Percentiles rank a stretch among this genome's conserved stretches.
These are phyloP conservation scores for Meloidogyne chitwoodi DNA, from an alignment of 1,140 invertebrate genomes.

Conservation along the genomic window DNA sequence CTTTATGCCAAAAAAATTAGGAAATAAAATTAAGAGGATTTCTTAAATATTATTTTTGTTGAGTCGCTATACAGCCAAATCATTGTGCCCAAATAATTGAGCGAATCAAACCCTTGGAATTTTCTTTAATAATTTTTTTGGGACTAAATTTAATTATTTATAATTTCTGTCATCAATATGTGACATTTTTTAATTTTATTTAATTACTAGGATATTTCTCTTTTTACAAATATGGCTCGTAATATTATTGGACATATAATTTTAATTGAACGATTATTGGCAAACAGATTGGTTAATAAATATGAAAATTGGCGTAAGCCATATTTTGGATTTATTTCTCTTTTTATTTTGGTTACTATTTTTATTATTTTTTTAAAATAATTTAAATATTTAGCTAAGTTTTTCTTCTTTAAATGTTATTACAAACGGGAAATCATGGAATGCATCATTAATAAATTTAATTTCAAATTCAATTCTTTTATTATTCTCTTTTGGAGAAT, in stretches of 20 bases:
- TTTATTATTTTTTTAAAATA: neutral
- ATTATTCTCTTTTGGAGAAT: neutral
- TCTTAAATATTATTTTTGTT: no score
- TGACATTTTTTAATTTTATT: no score
- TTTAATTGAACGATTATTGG: slow-evolving; percentile 14
- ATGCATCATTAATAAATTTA: neutral
- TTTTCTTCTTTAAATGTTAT: neutral
- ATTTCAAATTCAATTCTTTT: neutral
- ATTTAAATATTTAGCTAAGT: neutral
- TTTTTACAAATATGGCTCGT: neutral
- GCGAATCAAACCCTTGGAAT: no score
- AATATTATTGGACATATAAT: slow-evolving; percentile 2
- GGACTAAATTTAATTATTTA: no score
- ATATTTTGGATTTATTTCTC: neutral
- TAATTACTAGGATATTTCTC: neutral
- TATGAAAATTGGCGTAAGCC: neutral
- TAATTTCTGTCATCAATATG: no score
- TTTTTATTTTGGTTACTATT: neutral
- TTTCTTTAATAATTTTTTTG: no score
- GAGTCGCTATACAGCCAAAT: no score
- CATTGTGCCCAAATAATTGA: no score
- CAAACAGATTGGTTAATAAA: neutral
- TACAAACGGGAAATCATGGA: neutral
- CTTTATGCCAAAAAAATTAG: no score
- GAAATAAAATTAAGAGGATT: no score